A percentile compares a stretch with the other conserved stretches of the same genome.
These are phyloP conservation scores for Bos indicus DNA, from an alignment of 2,113 vertebrate species.

Conservation along the genomic window DNA sequence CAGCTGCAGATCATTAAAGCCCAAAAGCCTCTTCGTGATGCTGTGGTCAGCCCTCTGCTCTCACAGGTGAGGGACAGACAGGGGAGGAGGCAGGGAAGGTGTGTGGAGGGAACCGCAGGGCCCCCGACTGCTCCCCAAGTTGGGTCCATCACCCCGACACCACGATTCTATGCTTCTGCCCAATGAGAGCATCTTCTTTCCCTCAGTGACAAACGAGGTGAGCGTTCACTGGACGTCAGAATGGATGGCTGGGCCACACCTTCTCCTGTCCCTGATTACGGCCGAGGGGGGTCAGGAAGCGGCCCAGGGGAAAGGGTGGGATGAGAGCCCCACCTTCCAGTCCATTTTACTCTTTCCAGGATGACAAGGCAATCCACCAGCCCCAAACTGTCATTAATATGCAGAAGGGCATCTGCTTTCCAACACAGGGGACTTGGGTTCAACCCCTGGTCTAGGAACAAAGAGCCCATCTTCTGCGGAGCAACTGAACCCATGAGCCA, in stretches of 20 bases:
- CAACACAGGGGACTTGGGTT: neutral
- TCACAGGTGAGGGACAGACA: neutral
- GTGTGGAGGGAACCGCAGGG: neutral
- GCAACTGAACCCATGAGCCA: neutral
- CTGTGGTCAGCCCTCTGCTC: too few species aligned
- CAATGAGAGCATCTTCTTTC: neutral
- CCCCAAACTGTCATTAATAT: neutral
- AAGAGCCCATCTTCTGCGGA: neutral
- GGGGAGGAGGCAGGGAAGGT: neutral
- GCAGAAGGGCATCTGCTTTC: neutral
- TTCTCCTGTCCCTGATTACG: neutral
- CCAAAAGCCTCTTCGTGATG: neutral
- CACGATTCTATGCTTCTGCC: neutral
- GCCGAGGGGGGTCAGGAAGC: neutral
- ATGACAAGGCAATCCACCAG: neutral
- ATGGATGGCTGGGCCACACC: neutral
- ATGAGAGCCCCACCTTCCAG: neutral
- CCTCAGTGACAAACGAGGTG: neutral
- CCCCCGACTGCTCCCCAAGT: neutral
- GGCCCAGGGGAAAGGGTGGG: neutral
- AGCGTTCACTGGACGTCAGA: neutral
- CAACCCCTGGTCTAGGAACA: neutral
- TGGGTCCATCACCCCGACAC: neutral
- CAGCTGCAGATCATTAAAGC: neutral
- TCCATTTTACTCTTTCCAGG: neutral